These are phyloP conservation scores for Ammospiza caudacuta DNA, from an alignment of 2,113 vertebrate species.

Conservation along the genomic window DNA sequence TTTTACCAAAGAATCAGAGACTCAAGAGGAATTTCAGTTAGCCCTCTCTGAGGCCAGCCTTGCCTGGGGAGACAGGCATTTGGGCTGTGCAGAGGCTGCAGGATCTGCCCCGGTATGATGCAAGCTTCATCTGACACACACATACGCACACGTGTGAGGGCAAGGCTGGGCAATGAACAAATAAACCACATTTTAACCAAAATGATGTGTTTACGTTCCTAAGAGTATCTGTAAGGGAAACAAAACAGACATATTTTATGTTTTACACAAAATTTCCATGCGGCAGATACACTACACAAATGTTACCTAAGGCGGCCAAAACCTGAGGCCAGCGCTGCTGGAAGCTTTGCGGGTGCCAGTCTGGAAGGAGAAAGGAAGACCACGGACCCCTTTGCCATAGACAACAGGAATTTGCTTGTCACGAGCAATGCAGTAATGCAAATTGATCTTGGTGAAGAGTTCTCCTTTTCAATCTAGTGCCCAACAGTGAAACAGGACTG, in stretches of 20 bases:
- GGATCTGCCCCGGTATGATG: neutral
- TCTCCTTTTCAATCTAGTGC: neutral
- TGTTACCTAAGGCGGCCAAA: constrained; percentile 24
- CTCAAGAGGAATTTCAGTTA: neutral
- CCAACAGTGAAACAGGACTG: neutral
- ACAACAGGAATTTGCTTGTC: neutral
- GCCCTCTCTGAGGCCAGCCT: neutral
- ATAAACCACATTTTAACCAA: constrained; percentile 58
- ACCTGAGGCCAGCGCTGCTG: neutral
- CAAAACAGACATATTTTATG: constrained; percentile 37
- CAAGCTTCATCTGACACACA: neutral
- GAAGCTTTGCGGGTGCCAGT: neutral
- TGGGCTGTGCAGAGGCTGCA: neutral
- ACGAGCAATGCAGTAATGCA: neutral
- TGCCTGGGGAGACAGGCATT: neutral
- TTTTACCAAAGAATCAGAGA: neutral
- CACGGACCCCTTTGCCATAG: rapidly evolving
- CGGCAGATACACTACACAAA: neutral
- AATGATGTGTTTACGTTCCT: constrained; percentile 66
- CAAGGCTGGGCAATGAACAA: neutral
- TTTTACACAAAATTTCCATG: constrained; percentile 57
- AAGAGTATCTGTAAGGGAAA: constrained; percentile 55
- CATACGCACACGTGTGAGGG: neutral
- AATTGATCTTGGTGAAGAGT: neutral
- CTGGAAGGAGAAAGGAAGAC: neutral